A percentile compares a stretch with the other conserved stretches of the same genome.
These are phyloP conservation scores for Saguinus midas DNA, from an alignment of 2,113 vertebrate species.

Conservation along the genomic window DNA sequence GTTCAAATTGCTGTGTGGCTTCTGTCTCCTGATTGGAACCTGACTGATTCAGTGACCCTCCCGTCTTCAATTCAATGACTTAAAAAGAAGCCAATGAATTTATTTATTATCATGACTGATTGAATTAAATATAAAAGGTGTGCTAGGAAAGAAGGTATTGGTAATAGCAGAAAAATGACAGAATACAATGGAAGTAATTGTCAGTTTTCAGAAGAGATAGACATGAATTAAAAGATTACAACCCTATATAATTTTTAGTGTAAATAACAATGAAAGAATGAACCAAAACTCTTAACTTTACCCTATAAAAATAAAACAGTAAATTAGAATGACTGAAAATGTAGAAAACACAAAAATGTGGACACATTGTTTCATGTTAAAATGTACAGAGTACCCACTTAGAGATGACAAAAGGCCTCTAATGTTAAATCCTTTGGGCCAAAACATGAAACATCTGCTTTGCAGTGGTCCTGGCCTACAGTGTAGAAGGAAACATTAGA, in stretches of 20 bases:
- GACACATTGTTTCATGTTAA: neutral
- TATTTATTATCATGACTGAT: neutral
- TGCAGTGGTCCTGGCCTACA: neutral
- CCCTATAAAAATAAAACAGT: neutral
- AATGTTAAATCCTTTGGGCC: neutral
- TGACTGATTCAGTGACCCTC: neutral
- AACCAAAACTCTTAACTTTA: constrained; percentile 3
- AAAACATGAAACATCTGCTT: neutral
- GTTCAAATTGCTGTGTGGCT: neutral
- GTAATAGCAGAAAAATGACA: neutral
- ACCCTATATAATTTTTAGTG: neutral
- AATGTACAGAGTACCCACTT: neutral
- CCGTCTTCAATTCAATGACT: neutral
- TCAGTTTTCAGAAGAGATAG: constrained; percentile 24
- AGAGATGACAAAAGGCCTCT: neutral
- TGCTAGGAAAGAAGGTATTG: neutral
- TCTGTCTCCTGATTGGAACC: constrained; percentile 9
- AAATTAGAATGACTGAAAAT: neutral
- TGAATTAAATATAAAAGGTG: constrained; percentile 16
- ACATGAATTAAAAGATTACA: neutral
- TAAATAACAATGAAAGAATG: constrained; percentile 4
- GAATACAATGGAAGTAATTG: neutral
- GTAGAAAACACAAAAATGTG: neutral
- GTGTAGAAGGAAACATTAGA: neutral
- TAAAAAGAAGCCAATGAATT: constrained; percentile 3